phyloP scores from a whole-genome alignment of 35 echinoderm and acorn worm species.

The Diadema setosum region DNA sequence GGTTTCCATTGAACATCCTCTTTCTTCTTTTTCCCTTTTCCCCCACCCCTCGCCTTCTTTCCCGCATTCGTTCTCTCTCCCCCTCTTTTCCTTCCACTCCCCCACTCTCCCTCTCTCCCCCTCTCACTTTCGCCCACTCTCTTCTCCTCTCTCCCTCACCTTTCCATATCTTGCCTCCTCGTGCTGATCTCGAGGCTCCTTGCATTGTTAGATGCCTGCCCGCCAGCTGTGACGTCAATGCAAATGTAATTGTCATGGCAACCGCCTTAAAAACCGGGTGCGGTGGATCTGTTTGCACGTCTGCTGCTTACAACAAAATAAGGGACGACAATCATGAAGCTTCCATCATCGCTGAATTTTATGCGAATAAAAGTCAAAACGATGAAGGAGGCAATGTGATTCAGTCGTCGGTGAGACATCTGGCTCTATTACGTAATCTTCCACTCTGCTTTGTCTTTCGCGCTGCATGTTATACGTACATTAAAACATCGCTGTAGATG shows the following conservation, averaged over 20 bases:
- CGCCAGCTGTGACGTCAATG: constrained; percentile 30
- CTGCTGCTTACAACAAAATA: background rate
- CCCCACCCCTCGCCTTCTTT: background rate
- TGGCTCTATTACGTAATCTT: no score
- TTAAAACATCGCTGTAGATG: no score
- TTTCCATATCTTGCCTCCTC: background rate
- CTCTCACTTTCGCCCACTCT: background rate
- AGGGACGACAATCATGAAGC: no score
- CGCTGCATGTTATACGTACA: no score
- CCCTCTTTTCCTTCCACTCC: background rate
- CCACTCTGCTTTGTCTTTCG: no score
- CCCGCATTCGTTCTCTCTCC: background rate
- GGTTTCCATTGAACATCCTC: no score
- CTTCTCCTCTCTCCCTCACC: background rate
- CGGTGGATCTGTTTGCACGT: constrained; percentile 30
- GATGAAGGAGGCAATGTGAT: no score
- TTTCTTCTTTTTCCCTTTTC: background rate
- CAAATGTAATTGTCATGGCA: constrained; percentile 16
- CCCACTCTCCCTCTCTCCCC: background rate
- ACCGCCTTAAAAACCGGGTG: constrained; percentile 33
- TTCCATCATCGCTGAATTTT: no score
- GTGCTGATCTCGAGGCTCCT: background rate
- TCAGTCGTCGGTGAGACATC: no score
- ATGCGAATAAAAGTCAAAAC: no score
- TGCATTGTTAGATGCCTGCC: background rate